phyloP scores from a whole-genome alignment of 2,888 invertebrate species.

The Pyrgus malvae region DNA sequence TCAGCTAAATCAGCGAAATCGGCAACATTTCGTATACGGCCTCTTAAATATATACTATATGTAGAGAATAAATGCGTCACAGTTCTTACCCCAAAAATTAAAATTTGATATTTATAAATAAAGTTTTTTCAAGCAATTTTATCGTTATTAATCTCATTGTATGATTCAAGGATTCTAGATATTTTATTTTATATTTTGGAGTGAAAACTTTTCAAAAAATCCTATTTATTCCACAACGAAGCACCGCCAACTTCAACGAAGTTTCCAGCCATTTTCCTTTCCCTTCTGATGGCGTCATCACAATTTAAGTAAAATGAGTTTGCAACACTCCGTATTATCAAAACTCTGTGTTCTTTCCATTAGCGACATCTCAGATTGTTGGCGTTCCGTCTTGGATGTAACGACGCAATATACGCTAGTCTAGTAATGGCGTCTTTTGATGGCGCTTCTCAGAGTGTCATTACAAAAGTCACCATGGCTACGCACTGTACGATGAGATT shows the following conservation, averaged over 20 bases:
- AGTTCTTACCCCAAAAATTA: no score
- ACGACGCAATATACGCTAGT: conserved; percentile 67
- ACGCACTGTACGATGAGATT: conserved; percentile 57
- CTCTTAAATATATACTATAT: no score
- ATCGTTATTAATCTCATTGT: no score
- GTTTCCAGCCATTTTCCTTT: neutral
- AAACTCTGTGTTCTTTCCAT: conserved; percentile 74
- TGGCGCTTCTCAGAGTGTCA: conserved; percentile 55
- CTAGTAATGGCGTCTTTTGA: conserved; percentile 69
- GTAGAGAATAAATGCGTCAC: no score
- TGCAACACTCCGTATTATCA: conserved; percentile 62
- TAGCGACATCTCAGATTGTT: conserved; percentile 75
- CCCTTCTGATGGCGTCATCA: conserved; percentile 7
- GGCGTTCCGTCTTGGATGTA: conserved; percentile 62
- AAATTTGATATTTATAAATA: no score
- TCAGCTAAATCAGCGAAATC: no score
- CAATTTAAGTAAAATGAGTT: conserved; percentile 22
- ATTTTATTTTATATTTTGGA: no score
- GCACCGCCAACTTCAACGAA: neutral
- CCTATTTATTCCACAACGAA: no score
- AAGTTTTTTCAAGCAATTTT: no score
- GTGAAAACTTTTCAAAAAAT: no score
- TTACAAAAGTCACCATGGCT: conserved; percentile 69
- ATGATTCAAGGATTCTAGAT: no score
- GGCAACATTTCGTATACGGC: no score